Evolutionary conservation across 2,888 invertebrate genomes (phyloP).

Genomic region (Parapristionchus giblindavisi): DNA sequence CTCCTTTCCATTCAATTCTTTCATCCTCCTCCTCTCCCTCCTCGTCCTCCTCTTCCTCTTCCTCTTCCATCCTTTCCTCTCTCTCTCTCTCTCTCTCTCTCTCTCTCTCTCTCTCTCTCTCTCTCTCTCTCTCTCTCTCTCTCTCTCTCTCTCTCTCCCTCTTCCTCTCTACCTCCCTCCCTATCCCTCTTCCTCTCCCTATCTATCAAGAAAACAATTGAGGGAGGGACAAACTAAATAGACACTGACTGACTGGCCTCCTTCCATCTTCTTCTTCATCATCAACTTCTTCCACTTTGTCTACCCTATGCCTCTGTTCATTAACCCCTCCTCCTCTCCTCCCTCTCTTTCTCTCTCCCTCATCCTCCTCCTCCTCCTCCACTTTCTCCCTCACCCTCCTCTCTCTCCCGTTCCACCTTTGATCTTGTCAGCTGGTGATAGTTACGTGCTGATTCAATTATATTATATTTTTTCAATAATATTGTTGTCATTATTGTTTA

Average conservation of each 20-base stretch:
- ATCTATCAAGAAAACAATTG: neutral
- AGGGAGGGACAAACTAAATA: neutral
- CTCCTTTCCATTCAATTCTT: neutral
- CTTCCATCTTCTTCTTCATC: neutral
- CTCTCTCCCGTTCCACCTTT: neutral
- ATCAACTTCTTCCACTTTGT: neutral
- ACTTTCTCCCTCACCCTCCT: neutral
- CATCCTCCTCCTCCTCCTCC: neutral
- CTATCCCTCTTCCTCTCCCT: neutral
- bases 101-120: neutral
- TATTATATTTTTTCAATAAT: too few species aligned
- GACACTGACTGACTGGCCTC: neutral
- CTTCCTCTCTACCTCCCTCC: neutral
- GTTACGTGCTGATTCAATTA: too few species aligned
- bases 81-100: neutral
- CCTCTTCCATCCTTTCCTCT: neutral
- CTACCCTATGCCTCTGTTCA: neutral
- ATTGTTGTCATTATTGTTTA: too few species aligned
- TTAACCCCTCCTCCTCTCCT: neutral
- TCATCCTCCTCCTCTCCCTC: neutral
- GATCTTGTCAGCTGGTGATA: too few species aligned
- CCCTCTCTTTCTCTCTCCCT: neutral
- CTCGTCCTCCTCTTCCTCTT: neutral
- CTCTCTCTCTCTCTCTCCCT: neutral
- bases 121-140: neutral